phyloP scores from a whole-genome alignment of 2,888 invertebrate species.

The Orthonychiurus folsomi region DNA sequence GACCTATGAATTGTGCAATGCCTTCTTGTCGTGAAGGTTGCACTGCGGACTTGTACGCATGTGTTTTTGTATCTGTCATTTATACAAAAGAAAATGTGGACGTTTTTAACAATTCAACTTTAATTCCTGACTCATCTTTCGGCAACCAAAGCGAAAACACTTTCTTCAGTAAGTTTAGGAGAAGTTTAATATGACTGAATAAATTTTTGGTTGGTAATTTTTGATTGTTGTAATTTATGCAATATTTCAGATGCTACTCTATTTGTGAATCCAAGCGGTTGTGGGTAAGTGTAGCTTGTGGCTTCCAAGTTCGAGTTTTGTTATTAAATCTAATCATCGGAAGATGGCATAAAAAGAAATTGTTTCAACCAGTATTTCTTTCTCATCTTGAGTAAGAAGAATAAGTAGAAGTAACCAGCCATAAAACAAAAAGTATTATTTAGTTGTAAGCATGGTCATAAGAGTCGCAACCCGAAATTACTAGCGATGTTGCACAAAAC shows the following conservation, averaged over 20 bases:
- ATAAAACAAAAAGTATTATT: too few species aligned
- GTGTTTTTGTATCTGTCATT: slow-evolving; percentile 10
- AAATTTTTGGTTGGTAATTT: not conserved
- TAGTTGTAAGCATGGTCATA: too few species aligned
- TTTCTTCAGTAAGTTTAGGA: slow-evolving; percentile 25
- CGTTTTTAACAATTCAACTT: not conserved
- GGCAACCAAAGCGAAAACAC: not conserved
- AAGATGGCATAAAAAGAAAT: too few species aligned
- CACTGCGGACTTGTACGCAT: slow-evolving; percentile 58
- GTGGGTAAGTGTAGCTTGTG: slow-evolving; percentile 48
- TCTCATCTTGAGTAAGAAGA: too few species aligned
- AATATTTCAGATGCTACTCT: slow-evolving; percentile 48
- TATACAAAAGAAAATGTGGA: slow-evolving; percentile 2
- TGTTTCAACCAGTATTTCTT: too few species aligned
- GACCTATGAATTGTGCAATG: slow-evolving; percentile 69
- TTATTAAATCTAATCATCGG: too few species aligned
- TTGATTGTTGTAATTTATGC: not conserved
- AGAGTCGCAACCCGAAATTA: too few species aligned
- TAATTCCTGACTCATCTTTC: not conserved
- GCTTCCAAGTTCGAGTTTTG: too few species aligned
- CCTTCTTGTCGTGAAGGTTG: slow-evolving; percentile 72
- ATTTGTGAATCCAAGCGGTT: slow-evolving; percentile 72
- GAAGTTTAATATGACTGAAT: not conserved
- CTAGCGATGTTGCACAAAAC: too few species aligned
- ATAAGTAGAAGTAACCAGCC: too few species aligned